Percentiles rank a stretch among this genome's conserved stretches.
These are phyloP conservation scores for Monochamus alternatus DNA, from an alignment of 2,888 invertebrate genomes.

Conservation along the genomic window DNA sequence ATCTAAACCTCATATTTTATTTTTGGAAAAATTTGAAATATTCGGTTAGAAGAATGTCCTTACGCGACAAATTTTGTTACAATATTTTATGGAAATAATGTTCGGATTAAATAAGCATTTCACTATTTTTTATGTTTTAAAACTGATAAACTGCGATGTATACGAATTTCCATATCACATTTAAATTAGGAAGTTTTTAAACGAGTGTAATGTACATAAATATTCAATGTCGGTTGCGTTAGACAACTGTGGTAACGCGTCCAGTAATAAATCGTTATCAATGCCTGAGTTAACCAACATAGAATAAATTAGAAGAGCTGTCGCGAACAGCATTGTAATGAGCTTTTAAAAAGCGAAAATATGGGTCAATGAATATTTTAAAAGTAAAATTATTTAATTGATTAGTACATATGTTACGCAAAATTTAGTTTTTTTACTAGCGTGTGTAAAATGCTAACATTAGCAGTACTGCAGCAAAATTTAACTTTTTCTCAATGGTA, in stretches of 20 bases:
- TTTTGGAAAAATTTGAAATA: too few species aligned
- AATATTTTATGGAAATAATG: too few species aligned
- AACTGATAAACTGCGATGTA: too few species aligned
- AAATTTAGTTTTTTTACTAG: not conserved
- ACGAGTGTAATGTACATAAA: not conserved
- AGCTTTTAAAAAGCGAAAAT: conserved; percentile 30
- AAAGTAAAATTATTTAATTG: conserved; percentile 17
- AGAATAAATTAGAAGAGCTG: conserved; percentile 47
- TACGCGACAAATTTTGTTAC: too few species aligned
- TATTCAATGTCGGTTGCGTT: not conserved
- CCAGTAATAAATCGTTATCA: conserved; percentile 36
- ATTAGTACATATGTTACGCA: not conserved
- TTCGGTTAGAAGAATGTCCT: too few species aligned
- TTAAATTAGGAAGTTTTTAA: too few species aligned
- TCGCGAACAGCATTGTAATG: conserved; percentile 48
- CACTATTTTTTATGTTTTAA: too few species aligned
- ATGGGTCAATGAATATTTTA: conserved; percentile 22
- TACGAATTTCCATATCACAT: too few species aligned
- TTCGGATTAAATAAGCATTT: too few species aligned
- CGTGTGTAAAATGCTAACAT: not conserved
- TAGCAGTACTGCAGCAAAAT: too few species aligned
- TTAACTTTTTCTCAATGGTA: too few species aligned
- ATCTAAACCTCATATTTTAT: too few species aligned
- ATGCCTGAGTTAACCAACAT: conserved; percentile 38
- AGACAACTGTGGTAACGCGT: conserved; percentile 33